Evolutionary conservation across 1,140 invertebrate species (phyloP), one percentile per base, ranked within the genome.

Genomic region (Drosophila ambigua): DNA sequence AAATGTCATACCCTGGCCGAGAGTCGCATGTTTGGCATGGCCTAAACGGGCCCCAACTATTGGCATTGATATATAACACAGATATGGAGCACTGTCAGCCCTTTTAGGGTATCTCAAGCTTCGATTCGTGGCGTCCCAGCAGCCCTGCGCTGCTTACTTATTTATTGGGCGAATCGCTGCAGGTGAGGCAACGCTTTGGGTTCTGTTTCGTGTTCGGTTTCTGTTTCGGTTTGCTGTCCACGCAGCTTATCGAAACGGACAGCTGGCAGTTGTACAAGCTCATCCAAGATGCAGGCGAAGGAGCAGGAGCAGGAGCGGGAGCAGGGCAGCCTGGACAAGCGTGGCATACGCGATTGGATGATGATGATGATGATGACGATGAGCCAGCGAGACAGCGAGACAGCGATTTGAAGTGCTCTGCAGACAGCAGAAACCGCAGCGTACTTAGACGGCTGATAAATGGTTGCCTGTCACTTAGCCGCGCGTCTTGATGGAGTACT

Each of bases 361-460:
- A 46, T 53, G 41, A 41, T 20, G 41, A 41, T 20, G 15, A 23
- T 6, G 35, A 54, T 50, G 55, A 65, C 66, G 53, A 75, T 67
- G 62, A 55, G 51, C 58, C 39, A 51, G 69, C 60, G 53, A 52
- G 71, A 58, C 52, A 51, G 69, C 60, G 53, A 52, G 60, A 58
- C 52, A 58, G 62, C 60, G 35, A 77, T 75, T 74, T 78, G 58
- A 82, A 85, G 69, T 78, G 62, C 62, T 63, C 28, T 58, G 54
- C 60, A 57, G 77, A 69, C 67, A 61, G 71, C 63, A 57, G 71
- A 72, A 73, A 75, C 77, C 83, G 83, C 82, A 82, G 64, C 74
- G 62, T 69, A 88, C 82, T 87, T 79, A 74, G 71, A 79, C 66
- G 28, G n/a, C 74, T 88, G 83, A 85, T 77, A 85, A 85, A 85